phyloP scores from a whole-genome alignment of 2,888 invertebrate genomes.

The Drosophila mimetica region DNA sequence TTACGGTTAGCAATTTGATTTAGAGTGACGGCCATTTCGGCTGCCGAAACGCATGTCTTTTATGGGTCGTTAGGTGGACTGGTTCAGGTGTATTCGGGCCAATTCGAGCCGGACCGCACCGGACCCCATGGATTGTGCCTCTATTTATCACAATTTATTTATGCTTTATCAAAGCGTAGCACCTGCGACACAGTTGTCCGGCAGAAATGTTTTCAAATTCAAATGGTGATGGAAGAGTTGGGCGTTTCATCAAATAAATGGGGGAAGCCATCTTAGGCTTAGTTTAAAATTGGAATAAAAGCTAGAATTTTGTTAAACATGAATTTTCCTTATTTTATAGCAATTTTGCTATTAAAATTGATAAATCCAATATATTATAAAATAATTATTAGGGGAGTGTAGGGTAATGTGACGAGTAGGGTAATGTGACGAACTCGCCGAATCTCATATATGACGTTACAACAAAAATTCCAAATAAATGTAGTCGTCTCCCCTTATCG shows the following conservation, averaged over 20 bases:
- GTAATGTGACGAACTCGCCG: too few relatives aligned
- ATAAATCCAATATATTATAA: too few relatives aligned
- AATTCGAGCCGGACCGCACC: conserved; percentile 10
- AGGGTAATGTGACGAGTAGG: too few relatives aligned
- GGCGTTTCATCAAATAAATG: conserved; percentile 24
- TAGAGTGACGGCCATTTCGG: conserved; percentile 44
- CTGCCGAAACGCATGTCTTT: conserved; percentile 51
- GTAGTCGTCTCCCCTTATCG: too few relatives aligned
- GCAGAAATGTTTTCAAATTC: conserved; percentile 18
- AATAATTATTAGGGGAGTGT: too few relatives aligned
- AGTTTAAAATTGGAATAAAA: background rate
- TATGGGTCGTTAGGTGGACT: conserved; percentile 58
- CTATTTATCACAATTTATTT: conserved; percentile 71
- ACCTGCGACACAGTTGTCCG: conserved; percentile 54
- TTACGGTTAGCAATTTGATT: conserved; percentile 57
- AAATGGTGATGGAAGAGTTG: conserved; percentile 25
- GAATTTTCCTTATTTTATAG: too few relatives aligned
- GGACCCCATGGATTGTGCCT: conserved; percentile 23
- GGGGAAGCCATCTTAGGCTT: background rate
- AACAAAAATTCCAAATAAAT: too few relatives aligned
- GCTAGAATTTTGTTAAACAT: too few relatives aligned
- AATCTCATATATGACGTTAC: too few relatives aligned
- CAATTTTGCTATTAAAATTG: too few relatives aligned
- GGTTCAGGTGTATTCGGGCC: conserved; percentile 35
- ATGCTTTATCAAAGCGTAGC: conserved; percentile 65